Conservation (phyloP, 2,113 vertebrate species). For the Myrmecophaga tridactyla region DNA sequence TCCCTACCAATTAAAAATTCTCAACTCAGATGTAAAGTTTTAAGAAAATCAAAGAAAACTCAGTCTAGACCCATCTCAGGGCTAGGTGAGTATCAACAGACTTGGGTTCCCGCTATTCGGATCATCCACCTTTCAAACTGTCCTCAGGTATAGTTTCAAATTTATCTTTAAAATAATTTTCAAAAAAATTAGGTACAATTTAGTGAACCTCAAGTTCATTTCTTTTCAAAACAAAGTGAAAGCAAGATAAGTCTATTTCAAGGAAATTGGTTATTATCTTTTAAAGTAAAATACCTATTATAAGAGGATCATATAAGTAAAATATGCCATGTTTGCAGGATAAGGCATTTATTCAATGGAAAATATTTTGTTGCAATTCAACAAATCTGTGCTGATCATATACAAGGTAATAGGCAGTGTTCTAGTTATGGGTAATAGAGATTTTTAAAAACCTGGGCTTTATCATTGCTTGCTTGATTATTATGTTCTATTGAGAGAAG, state of each 20-base stretch:
- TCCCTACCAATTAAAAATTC: background rate
- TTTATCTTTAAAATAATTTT: background rate
- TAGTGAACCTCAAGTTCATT: background rate
- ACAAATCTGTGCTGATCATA: background rate
- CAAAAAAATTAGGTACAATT: background rate
- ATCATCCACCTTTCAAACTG: background rate
- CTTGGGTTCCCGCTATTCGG: background rate
- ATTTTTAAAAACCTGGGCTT: background rate
- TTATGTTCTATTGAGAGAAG: background rate
- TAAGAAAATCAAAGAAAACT: conserved; percentile 8
- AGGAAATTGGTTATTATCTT: background rate
- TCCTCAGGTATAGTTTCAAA: conserved; percentile 55
- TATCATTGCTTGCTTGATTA: background rate
- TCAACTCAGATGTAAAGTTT: background rate
- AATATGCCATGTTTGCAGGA: background rate
- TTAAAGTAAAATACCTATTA: background rate
- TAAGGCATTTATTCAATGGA: background rate
- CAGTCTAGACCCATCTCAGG: background rate
- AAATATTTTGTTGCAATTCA: background rate
- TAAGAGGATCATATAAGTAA: background rate
- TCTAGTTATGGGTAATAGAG: background rate
- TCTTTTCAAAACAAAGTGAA: conserved; percentile 14
- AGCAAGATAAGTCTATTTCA: background rate
- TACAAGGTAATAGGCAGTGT: background rate
- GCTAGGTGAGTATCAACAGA: background rate